Conservation (phyloP, 2,797 vertebrate species). For the Gallirallus australis region DNA sequence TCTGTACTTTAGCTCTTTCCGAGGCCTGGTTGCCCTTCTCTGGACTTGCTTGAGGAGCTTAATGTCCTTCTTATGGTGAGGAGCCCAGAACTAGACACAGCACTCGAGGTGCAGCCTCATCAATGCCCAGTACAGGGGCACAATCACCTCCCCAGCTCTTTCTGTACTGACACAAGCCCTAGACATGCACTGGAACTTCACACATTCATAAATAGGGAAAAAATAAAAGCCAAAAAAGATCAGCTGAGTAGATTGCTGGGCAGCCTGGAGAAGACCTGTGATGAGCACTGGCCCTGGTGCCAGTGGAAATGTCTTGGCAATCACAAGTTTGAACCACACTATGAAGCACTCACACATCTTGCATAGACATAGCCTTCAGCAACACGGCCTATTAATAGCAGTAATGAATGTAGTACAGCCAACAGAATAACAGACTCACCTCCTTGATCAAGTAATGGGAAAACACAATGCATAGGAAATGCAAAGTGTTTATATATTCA, state of each 20-base stretch:
- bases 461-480: neutral
- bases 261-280: neutral
- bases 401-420: neutral
- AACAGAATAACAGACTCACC: neutral
- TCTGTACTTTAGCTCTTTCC: too few species aligned
- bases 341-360: accelerated
- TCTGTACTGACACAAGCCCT: neutral
- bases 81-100: too few species aligned
- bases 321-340: neutral
- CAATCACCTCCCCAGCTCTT: too few species aligned
- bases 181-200: neutral
- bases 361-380: neutral
- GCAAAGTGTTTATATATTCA: neutral
- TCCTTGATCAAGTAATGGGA: neutral
- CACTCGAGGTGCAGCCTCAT: too few species aligned
- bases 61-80: too few species aligned
- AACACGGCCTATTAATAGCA: neutral
- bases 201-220: neutral
- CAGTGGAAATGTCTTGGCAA: neutral
- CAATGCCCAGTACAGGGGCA: too few species aligned
- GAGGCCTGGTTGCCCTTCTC: too few species aligned
- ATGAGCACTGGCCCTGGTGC: neutral
- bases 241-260: accelerated
- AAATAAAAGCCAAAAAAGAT: accelerated
- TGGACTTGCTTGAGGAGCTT: too few species aligned